Evolutionary conservation across 2,113 vertebrate species (phyloP).

Genomic region (Bubo scandiacus): DNA sequence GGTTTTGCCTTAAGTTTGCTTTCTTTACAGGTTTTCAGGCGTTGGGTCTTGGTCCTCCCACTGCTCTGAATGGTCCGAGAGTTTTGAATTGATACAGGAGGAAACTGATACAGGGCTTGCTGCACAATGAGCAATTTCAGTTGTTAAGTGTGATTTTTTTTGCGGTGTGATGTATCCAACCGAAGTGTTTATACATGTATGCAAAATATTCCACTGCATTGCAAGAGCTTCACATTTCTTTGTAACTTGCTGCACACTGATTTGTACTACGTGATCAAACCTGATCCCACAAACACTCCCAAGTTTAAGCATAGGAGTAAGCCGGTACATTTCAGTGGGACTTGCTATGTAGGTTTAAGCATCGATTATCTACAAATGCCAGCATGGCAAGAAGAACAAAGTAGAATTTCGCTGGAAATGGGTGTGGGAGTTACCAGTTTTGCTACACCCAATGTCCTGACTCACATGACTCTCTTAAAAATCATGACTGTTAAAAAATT

Average conservation of each 20-base stretch:
- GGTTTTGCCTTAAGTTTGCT: neutral
- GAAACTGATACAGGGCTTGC: neutral
- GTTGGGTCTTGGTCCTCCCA: neutral
- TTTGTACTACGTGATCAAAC: neutral
- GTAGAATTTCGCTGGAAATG: neutral
- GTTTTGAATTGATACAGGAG: neutral
- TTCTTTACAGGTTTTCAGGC: neutral
- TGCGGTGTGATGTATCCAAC: neutral
- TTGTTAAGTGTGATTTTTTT: neutral
- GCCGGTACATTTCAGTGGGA: neutral
- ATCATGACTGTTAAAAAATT: neutral
- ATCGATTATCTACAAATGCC: neutral
- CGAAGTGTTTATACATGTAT: neutral
- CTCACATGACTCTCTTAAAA: neutral
- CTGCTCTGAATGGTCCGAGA: neutral
- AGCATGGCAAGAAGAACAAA: neutral
- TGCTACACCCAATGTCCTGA: neutral
- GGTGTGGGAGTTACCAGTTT: neutral
- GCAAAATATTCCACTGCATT: neutral
- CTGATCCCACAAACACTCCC: slow-evolving; percentile 10
- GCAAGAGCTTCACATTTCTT: neutral
- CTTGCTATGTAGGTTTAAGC: neutral
- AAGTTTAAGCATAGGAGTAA: neutral
- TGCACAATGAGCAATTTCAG: neutral
- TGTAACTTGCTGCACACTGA: neutral